Evolutionary conservation across 1,140 invertebrate genomes (phyloP).

Genomic region (Drosophila mauritiana): DNA sequence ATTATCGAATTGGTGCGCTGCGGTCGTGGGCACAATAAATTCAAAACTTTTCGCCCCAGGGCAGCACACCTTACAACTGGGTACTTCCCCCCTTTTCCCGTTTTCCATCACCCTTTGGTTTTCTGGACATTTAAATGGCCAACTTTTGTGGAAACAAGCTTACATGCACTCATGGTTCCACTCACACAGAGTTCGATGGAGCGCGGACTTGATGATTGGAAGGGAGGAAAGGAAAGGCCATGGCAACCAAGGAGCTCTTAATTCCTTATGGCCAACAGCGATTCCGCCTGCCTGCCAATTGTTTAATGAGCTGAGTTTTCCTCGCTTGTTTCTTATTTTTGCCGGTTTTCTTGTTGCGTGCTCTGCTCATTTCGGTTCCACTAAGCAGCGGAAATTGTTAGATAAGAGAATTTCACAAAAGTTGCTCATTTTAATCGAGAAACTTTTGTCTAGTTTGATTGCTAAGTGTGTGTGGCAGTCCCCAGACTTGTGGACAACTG

Average conservation of each 20-base stretch:
- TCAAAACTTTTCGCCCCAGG: conserved; percentile 61
- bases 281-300: conserved; percentile 65
- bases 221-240: not conserved
- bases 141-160: conserved; percentile 56
- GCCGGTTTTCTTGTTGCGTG: conserved; percentile 43
- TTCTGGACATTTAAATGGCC: conserved; percentile 46
- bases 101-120: conserved; percentile 7
- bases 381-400: conserved; percentile 74
- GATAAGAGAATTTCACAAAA: conserved; percentile 71
- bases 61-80: conserved; percentile 17
- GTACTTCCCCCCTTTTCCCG: conserved; percentile 8
- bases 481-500: conserved; percentile 43
- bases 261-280: conserved; percentile 62
- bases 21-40: conserved; percentile 64
- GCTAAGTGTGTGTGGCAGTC: conserved; percentile 17
- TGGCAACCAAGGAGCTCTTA: conserved; percentile 50
- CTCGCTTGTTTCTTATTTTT: conserved; percentile 22
- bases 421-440: conserved; percentile 76
- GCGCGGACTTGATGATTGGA: conserved; percentile 52
- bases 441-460: conserved; percentile 71
- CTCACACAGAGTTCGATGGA: conserved; percentile 5
- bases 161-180: conserved; percentile 39
- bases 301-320: conserved; percentile 75
- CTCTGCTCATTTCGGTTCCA: conserved; percentile 41
- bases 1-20: conserved; percentile 53